Conservation (phyloP, 2,797 vertebrate species). For the Odontamblyopus rebecca region DNA sequence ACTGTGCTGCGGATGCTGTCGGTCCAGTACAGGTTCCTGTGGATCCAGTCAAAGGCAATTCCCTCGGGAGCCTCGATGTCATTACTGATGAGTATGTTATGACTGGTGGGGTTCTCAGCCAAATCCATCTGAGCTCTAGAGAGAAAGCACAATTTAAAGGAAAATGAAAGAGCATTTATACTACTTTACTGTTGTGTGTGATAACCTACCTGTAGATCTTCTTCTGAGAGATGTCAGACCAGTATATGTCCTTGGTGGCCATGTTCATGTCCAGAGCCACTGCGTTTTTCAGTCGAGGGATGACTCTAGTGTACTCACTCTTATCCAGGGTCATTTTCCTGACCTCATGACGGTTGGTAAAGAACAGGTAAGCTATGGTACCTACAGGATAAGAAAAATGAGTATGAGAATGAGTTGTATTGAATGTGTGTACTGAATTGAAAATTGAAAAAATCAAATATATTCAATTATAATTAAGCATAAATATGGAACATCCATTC, state of each 20-base stretch:
- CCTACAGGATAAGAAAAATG: slow-evolving; percentile 62
- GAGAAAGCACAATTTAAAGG: slow-evolving; percentile 20
- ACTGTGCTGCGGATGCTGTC: slow-evolving; percentile 82
- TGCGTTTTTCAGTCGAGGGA: slow-evolving; percentile 84
- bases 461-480: background rate
- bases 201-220: slow-evolving; percentile 88
- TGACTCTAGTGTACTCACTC: slow-evolving; percentile 83
- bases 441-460: background rate
- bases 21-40: slow-evolving; percentile 90
- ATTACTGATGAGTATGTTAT: slow-evolving; percentile 69
- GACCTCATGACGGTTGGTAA: slow-evolving; percentile 90
- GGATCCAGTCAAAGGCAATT: slow-evolving; percentile 89
- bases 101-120: slow-evolving; percentile 68
- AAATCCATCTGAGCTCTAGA: slow-evolving; percentile 78
- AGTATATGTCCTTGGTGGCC: slow-evolving; percentile 83
- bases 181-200: fast-evolving
- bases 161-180: background rate
- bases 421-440: background rate
- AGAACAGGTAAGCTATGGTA: slow-evolving; percentile 85
- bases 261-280: slow-evolving; percentile 88
- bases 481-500: background rate
- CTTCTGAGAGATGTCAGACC: slow-evolving; percentile 86
- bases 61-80: slow-evolving; percentile 83
- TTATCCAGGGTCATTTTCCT: slow-evolving; percentile 88
- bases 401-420: too few relatives aligned